Conservation (phyloP, 2,797 vertebrate species). For the Dermochelys coriacea region DNA sequence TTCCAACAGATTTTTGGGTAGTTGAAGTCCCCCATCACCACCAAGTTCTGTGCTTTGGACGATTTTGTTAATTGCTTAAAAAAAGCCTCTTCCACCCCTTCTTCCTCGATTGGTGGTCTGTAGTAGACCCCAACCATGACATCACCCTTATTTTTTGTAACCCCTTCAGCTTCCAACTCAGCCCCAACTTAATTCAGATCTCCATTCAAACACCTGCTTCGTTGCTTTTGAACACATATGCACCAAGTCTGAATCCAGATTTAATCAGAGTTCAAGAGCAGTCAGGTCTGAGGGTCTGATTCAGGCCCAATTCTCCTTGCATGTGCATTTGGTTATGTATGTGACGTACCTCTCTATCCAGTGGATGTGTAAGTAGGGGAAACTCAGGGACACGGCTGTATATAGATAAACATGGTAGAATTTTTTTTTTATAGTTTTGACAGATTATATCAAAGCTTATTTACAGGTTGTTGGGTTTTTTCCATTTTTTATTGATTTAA, state of each 20-base stretch:
- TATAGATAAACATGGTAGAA: background rate
- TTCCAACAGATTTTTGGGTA: too few species aligned
- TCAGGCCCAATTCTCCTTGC: background rate
- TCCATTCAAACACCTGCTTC: background rate
- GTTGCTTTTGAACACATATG: background rate
- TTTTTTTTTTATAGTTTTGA: background rate
- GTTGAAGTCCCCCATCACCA: too few species aligned
- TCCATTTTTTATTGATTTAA: background rate
- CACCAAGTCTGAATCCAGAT: background rate
- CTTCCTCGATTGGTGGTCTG: too few species aligned
- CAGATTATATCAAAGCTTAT: background rate
- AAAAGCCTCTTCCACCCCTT: too few species aligned
- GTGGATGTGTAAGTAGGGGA: background rate
- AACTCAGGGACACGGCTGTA: background rate
- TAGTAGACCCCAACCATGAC: too few species aligned
- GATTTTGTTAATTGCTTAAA: too few species aligned
- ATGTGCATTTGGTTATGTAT: background rate
- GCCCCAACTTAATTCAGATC: background rate
- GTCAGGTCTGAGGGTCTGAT: background rate
- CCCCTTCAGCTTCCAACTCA: background rate
- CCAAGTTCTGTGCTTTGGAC: too few species aligned
- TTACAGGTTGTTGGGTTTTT: background rate
- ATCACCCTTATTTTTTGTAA: too few species aligned
- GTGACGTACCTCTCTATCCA: background rate
- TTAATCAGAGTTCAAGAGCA: background rate